Conservation (phyloP, 2,888 invertebrate genomes). For the Cyaniris semiargus region DNA sequence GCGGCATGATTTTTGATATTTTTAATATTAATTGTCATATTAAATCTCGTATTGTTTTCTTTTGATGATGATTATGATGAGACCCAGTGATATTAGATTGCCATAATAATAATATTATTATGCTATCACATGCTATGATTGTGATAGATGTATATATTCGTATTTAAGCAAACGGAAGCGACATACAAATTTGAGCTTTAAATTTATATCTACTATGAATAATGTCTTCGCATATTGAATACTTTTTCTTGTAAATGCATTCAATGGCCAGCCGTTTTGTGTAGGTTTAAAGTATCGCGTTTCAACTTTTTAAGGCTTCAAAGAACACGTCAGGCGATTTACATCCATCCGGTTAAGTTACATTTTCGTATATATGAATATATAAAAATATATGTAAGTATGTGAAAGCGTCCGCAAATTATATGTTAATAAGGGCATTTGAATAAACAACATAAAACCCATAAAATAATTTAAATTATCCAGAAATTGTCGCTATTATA, state of each 20-base stretch:
- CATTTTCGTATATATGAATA: constrained; percentile 25
- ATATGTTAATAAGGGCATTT: constrained; percentile 21
- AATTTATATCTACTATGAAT: no score
- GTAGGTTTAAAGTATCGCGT: constrained; percentile 22
- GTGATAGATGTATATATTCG: no score
- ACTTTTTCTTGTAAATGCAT: not conserved
- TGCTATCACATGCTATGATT: no score
- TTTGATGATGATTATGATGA: no score
- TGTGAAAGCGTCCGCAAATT: constrained; percentile 13
- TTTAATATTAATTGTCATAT: no score
- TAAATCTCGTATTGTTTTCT: no score
- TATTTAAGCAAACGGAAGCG: no score
- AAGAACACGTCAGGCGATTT: constrained; percentile 24
- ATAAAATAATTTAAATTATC: constrained; percentile 3
- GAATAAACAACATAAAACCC: not conserved
- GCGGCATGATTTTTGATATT: no score
- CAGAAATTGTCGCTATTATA: not conserved
- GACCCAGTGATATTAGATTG: no score
- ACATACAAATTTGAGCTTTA: no score
- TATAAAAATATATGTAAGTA: constrained; percentile 16
- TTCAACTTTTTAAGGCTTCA: constrained; percentile 30
- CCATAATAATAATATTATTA: no score
- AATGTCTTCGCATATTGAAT: no score
- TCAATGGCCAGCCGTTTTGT: not conserved
- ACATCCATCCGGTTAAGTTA: constrained; percentile 24